Evolutionary conservation across 1,140 invertebrate species (phyloP).

Genomic region (Drosophila bipectinata): DNA sequence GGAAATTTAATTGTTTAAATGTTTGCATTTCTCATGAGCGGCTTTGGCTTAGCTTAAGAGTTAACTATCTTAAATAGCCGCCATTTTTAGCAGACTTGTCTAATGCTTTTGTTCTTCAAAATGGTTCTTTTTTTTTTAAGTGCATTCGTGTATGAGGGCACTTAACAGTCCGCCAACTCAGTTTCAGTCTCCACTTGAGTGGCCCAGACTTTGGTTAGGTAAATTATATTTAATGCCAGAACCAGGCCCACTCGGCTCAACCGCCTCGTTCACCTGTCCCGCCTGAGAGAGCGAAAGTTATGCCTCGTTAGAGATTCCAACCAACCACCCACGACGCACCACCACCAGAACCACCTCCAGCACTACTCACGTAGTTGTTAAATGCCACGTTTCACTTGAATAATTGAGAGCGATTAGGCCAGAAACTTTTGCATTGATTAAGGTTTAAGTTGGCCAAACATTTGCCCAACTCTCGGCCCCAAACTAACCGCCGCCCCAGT

Average conservation of each 20-base stretch:
- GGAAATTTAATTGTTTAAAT: not conserved
- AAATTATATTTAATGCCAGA: constrained; percentile 57
- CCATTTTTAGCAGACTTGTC: no score
- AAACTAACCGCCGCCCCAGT: constrained; percentile 15
- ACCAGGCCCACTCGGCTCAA: constrained; percentile 7
- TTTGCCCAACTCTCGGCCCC: constrained; percentile 53
- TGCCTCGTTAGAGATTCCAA: constrained; percentile 69
- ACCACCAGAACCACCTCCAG: constrained; percentile 5
- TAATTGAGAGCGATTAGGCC: constrained; percentile 83
- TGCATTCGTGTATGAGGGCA: constrained; percentile 33
- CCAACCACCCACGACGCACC: not conserved
- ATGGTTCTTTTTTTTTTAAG: constrained; percentile 6
- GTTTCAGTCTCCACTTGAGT: constrained; percentile 45
- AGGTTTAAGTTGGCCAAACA: constrained; percentile 81
- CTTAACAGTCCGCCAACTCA: constrained; percentile 52
- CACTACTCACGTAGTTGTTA: constrained; percentile 80
- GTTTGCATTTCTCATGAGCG: not conserved
- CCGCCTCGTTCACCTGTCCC: not conserved
- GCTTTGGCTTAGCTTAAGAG: no score
- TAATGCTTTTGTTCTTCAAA: no score
- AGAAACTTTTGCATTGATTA: constrained; percentile 83
- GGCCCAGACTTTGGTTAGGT: constrained; percentile 52
- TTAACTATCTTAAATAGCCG: no score
- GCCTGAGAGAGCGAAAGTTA: constrained; percentile 73
- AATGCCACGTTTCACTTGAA: constrained; percentile 83